A percentile compares a stretch with the other conserved stretches of the same genome.
These are phyloP conservation scores for Psittacula echo DNA, from an alignment of 2,797 vertebrate species.

Conservation along the genomic window DNA sequence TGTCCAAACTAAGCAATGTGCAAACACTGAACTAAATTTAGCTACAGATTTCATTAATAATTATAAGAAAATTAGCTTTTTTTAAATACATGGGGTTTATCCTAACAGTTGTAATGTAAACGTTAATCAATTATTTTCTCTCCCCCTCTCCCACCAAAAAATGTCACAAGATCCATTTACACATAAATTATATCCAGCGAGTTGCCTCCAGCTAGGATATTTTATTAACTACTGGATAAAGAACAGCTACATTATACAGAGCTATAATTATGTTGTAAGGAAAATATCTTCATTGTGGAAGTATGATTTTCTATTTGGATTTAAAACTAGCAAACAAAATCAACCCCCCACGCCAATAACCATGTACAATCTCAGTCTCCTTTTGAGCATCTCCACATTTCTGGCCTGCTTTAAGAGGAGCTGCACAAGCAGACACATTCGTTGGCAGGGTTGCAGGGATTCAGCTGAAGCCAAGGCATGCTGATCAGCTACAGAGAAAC, in stretches of 20 bases:
- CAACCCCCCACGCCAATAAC: not conserved
- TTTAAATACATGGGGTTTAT: not conserved
- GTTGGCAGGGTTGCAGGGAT: rapidly evolving
- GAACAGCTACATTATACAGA: not conserved
- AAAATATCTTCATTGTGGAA: not conserved
- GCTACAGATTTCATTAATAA: not conserved
- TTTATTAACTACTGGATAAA: not conserved
- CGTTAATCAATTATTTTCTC: not conserved
- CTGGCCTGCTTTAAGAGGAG: not conserved
- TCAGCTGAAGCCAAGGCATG: rapidly evolving
- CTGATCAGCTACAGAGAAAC: not conserved
- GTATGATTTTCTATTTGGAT: not conserved
- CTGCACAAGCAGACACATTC: not conserved
- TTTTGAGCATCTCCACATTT: not conserved
- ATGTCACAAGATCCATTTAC: not conserved
- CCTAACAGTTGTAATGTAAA: not conserved
- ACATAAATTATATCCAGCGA: not conserved
- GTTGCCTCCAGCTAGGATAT: not conserved
- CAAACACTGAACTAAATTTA: not conserved
- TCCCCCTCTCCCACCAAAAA: not conserved
- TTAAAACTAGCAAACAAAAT: not conserved
- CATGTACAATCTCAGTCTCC: rapidly evolving
- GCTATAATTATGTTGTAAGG: not conserved
- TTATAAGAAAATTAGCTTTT: not conserved
- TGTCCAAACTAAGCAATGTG: not conserved